Base-by-base conservation (phyloP, 2,797 vertebrate genomes). In the Pipistrellus nathusii region DNA sequence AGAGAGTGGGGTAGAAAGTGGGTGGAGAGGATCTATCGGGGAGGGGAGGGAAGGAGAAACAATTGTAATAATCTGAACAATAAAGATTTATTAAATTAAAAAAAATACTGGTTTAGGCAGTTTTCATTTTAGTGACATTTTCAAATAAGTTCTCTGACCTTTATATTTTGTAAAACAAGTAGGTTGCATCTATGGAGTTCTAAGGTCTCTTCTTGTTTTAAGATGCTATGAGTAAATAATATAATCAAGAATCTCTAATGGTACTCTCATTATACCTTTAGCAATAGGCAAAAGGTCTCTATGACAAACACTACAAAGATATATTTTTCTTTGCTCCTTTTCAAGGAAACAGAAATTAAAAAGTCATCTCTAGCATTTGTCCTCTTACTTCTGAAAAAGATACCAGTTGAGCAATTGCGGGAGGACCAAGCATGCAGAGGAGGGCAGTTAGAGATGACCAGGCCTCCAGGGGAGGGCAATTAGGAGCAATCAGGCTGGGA, bases 371-470 rank as follows among this genome's bases (percentile, higher is more conserved):
- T n/a, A 64, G 7, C 55, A 82, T 68, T 30, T 80, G 71, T 71
- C 59, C 17, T 81, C 62, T 81, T 82, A 69, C 82, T 72, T 90
- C 18, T 85, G 62, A 87, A 75, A 95, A 32, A 51, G 30, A 8
- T 59, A 73, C 44, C 44, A 44, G 44, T 44, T 44, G 44, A 44
- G 44, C 44, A 44, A 44, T 44, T 44, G 44, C 10, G 44, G 10
- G 44, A 44, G 44, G 44, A 44, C 10, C 44, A 44, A 14, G 48
- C 48, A 14, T 51, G 48, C 3, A 51, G 48, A 14, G 48, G 14
- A 51, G 48, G 15, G 48, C 48, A 51, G 48, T 17, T 51, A 17
- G 48, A 4, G 15, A 14, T 15, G 48, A 17, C 48, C 48, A 51
- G 48, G 48, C 48, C 48, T 17, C 4, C 48, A 51, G 15, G 48